phyloP scores from a whole-genome alignment of 1,140 invertebrate genomes.

The Sycophila sp. region DNA sequence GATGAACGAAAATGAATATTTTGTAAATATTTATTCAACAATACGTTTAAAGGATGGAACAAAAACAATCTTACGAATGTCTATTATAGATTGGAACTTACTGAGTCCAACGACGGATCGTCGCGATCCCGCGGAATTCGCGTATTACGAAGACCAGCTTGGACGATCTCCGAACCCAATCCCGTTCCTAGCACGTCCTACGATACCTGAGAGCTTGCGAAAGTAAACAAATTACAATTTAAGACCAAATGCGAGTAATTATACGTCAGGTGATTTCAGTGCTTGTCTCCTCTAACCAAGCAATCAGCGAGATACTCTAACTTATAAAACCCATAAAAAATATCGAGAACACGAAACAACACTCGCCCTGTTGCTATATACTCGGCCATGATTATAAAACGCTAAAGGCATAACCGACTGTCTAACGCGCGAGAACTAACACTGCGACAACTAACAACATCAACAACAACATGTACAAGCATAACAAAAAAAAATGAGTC shows the following conservation, averaged over 20 bases:
- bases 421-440: too few species aligned
- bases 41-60: not conserved
- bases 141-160: not conserved
- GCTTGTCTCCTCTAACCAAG: not conserved
- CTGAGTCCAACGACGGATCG: not conserved
- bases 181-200: conserved; percentile 32
- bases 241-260: conserved; percentile 20
- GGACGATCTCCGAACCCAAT: conserved; percentile 14
- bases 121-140: conserved; percentile 1
- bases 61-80: not conserved
- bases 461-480: not conserved
- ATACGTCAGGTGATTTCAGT: conserved; percentile 32
- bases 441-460: too few species aligned
- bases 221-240: not conserved
- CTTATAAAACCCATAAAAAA: too few species aligned
- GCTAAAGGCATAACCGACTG: too few species aligned
- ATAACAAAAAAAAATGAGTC: too few species aligned
- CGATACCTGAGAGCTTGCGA: conserved; percentile 30
- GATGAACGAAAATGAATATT: too few species aligned
- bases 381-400: not conserved
- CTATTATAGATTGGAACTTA: conserved; percentile 28
- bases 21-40: too few species aligned
- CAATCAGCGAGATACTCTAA: not conserved
- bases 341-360: not conserved
- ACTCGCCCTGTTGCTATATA: not conserved